phyloP scores from a whole-genome alignment of 1,140 invertebrate species.

The Tenebrio molitor region DNA sequence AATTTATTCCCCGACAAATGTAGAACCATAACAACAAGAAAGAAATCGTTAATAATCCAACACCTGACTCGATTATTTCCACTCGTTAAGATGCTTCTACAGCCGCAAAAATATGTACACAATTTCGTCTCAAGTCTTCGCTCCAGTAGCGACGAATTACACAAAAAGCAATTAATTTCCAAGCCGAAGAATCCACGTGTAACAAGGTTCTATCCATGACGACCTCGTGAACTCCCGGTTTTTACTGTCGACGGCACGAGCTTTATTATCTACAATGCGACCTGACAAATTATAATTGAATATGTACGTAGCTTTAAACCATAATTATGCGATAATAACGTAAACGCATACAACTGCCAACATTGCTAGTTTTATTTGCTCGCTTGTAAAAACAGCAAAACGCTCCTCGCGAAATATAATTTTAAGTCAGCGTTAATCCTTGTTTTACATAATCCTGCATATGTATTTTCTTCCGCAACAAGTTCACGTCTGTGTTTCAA shows the following conservation, averaged over 20 bases:
- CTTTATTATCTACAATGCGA: too few species aligned
- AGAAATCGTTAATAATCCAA: slow-evolving; percentile 1
- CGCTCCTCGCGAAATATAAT: too few species aligned
- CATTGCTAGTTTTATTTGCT: neutral
- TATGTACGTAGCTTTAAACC: neutral
- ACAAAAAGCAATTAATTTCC: slow-evolving; percentile 29
- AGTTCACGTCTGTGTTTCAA: too few species aligned
- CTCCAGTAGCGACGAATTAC: slow-evolving; percentile 12
- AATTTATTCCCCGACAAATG: too few species aligned
- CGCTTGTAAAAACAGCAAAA: neutral
- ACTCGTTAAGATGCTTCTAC: slow-evolving; percentile 9
- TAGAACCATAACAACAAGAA: slow-evolving; percentile 10
- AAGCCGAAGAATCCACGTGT: slow-evolving; percentile 5
- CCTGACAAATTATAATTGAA: slow-evolving; percentile 21
- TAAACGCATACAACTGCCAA: neutral
- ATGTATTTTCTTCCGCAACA: too few species aligned
- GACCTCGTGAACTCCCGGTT: neutral
- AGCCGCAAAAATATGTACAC: slow-evolving; percentile 20
- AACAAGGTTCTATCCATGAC: slow-evolving; percentile 4
- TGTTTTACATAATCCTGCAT: neutral
- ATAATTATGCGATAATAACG: neutral
- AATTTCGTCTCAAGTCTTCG: neutral
- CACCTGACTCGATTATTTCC: slow-evolving; percentile 24
- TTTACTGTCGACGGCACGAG: neutral
- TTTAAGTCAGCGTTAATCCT: neutral